Percentiles rank a stretch among this genome's conserved stretches.
These are phyloP conservation scores for Salpingus planirostris DNA, from an alignment of 2,888 invertebrate genomes.

Conservation along the genomic window DNA sequence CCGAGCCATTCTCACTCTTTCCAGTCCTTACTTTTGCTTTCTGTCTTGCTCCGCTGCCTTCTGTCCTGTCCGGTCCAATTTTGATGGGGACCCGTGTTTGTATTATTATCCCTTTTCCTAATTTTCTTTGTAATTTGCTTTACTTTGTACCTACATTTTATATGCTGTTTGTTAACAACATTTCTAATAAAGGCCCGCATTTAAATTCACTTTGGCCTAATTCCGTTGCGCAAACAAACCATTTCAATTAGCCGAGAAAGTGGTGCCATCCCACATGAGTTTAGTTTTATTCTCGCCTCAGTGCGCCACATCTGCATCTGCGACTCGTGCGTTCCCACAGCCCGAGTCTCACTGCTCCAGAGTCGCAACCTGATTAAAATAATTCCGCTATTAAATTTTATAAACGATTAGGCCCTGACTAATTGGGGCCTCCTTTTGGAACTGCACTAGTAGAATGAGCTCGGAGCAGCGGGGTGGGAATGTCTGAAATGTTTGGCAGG, in stretches of 20 bases:
- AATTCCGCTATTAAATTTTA: too few relatives aligned
- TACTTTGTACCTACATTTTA: conserved; percentile 15
- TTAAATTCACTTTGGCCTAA: conserved; percentile 15
- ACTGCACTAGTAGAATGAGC: background rate
- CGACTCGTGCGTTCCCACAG: too few relatives aligned
- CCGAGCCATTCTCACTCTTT: conserved; percentile 8
- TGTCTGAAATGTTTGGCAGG: conserved; percentile 5
- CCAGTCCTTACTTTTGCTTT: conserved; percentile 9
- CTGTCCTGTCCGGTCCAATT: conserved; percentile 13
- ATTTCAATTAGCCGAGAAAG: conserved; percentile 14
- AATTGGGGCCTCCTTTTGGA: conserved; percentile 1
- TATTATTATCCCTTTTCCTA: conserved; percentile 11
- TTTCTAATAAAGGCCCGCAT: conserved; percentile 14
- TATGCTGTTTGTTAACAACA: conserved; percentile 16
- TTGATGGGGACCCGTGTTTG: conserved; percentile 10
- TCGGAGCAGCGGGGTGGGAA: background rate
- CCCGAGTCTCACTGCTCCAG: too few relatives aligned
- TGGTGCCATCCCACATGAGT: conserved; percentile 8
- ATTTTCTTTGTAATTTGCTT: conserved; percentile 15
- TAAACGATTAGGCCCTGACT: too few relatives aligned
- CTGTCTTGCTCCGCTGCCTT: too few relatives aligned
- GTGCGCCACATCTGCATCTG: too few relatives aligned
- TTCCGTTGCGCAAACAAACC: conserved; percentile 14
- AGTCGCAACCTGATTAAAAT: too few relatives aligned
- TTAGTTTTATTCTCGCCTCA: too few relatives aligned